Evolutionary conservation across 2,888 invertebrate genomes (phyloP).

Genomic region (Drosophila buzzatii): DNA sequence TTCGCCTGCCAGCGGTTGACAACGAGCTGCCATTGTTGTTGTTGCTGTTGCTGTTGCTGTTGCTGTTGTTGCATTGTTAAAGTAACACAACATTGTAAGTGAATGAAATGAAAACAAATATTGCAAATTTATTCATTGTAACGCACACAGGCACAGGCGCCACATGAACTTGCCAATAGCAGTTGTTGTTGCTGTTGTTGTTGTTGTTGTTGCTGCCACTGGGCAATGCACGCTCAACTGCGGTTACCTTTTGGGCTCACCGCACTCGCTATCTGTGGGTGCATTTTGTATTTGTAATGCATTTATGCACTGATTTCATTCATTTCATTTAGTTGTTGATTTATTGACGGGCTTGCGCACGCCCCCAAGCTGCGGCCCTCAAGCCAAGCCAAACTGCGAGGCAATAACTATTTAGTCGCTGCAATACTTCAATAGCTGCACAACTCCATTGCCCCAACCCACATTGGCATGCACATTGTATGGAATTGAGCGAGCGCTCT

Average conservation of each 20-base stretch:
- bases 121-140: slow-evolving; percentile 74
- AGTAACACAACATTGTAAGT: slow-evolving; percentile 71
- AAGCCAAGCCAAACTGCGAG: slow-evolving; percentile 18
- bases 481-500: neutral
- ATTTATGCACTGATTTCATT: slow-evolving; percentile 56
- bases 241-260: slow-evolving; percentile 43
- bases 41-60: slow-evolving; percentile 10
- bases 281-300: slow-evolving; percentile 54
- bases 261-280: slow-evolving; percentile 32
- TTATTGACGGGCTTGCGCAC: slow-evolving; percentile 39
- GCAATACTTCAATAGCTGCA: slow-evolving; percentile 20
- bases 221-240: slow-evolving; percentile 47
- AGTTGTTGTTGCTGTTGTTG: slow-evolving; percentile 7
- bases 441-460: neutral
- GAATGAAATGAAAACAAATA: slow-evolving; percentile 77
- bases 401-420: slow-evolving; percentile 30
- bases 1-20: slow-evolving; percentile 8
- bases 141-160: slow-evolving; percentile 23
- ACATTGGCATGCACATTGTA: neutral
- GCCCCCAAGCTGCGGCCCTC: slow-evolving; percentile 17
- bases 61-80: slow-evolving; percentile 27
- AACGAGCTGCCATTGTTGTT: slow-evolving; percentile 17
- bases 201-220: slow-evolving; percentile 36
- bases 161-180: slow-evolving; percentile 36
- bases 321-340: slow-evolving; percentile 63